Evolutionary conservation across 2,113 vertebrate genomes (phyloP).

Genomic region (Fukomys damarensis): DNA sequence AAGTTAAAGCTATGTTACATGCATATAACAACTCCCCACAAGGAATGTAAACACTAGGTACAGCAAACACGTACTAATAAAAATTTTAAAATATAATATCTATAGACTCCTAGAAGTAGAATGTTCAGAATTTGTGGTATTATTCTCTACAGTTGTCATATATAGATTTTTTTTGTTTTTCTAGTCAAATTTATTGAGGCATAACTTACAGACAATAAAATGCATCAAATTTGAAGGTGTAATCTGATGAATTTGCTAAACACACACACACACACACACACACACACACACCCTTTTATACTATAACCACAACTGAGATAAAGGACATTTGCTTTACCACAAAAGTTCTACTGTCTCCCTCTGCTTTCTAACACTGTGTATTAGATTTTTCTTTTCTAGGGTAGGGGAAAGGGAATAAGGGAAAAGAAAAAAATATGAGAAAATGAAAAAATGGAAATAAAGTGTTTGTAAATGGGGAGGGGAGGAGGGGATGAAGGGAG

Average conservation of each 20-base stretch:
- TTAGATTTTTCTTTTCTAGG: background rate
- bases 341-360: background rate
- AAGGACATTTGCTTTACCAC: background rate
- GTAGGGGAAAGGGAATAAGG: no score
- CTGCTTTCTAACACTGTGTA: background rate
- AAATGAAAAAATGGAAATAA: no score
- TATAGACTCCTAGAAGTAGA: background rate
- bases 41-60: background rate
- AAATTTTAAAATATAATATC: background rate
- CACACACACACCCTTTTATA: background rate
- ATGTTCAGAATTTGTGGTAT: background rate
- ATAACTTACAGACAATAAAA: background rate
- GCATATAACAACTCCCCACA: background rate
- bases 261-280: background rate
- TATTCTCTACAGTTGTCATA: background rate
- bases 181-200: background rate
- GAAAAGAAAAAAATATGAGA: no score
- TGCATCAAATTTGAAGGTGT: background rate
- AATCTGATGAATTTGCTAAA: background rate
- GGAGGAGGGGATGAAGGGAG: no score
- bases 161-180: background rate
- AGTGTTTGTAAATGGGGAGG: no score
- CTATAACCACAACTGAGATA: background rate
- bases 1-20: background rate
- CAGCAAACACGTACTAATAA: background rate